A percentile compares a stretch with the other conserved stretches of the same genome.
Conservation (phyloP, 2,113 vertebrate species). For the Okapia johnstoni region DNA sequence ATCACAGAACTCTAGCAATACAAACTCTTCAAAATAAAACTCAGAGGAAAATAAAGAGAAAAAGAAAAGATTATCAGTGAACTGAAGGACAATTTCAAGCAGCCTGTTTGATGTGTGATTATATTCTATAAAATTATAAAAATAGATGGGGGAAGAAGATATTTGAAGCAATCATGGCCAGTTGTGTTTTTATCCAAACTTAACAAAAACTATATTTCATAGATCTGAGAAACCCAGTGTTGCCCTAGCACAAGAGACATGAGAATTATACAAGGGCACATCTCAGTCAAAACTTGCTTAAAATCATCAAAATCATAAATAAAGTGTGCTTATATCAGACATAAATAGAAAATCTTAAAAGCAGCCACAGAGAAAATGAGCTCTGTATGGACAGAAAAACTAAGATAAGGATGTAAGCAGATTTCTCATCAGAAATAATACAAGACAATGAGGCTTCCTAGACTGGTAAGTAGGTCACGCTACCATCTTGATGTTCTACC, state of each 20-base stretch:
- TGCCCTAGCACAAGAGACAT: neutral
- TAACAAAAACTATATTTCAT: neutral
- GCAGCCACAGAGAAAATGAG: neutral
- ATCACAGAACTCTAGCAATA: neutral
- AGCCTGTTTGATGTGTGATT: neutral
- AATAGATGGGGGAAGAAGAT: neutral
- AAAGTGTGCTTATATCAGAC: neutral
- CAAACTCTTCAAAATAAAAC: neutral
- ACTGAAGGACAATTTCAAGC: neutral
- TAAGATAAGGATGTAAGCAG: neutral
- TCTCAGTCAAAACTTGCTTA: neutral
- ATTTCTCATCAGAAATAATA: neutral
- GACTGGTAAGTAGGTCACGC: accelerated
- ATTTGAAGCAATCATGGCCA: neutral
- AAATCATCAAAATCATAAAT: neutral
- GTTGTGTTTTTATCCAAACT: neutral
- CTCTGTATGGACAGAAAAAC: neutral
- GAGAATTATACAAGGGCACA: neutral
- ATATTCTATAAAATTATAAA: neutral
- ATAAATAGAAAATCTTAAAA: neutral
- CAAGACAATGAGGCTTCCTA: neutral
- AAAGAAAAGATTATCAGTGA: neutral
- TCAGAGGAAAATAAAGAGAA: neutral
- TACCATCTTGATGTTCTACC: neutral
- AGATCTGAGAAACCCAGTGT: neutral